Conservation (phyloP, 2,888 invertebrate genomes). For the Crematogaster levior region DNA sequence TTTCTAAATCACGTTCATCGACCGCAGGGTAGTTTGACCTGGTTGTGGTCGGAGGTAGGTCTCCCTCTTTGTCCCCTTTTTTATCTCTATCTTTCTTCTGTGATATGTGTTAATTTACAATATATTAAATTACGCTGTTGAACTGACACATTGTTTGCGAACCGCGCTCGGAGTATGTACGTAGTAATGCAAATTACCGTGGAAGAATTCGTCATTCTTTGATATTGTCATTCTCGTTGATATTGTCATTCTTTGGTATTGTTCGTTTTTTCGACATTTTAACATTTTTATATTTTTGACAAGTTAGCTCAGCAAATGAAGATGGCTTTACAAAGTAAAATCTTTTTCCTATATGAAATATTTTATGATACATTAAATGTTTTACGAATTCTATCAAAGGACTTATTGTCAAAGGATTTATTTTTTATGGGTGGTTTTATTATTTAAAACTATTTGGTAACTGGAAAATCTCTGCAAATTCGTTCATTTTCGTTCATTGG, state of each 20-base stretch:
- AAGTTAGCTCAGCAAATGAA: neutral
- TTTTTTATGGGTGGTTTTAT: neutral
- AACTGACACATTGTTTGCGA: neutral
- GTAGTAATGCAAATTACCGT: neutral
- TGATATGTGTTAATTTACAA: slow-evolving; percentile 5
- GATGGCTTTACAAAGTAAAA: neutral
- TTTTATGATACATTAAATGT: neutral
- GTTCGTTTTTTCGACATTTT: neutral
- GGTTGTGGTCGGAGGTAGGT: slow-evolving; percentile 50
- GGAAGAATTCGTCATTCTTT: neutral
- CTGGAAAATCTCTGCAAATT: neutral
- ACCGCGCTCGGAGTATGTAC: neutral
- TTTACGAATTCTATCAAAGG: slow-evolving; percentile 1
- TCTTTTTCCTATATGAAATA: slow-evolving; percentile 1
- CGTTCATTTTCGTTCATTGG: too few relatives aligned
- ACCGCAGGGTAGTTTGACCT: slow-evolving; percentile 52
- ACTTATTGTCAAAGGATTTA: too few relatives aligned
- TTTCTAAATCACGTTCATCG: slow-evolving; percentile 57
- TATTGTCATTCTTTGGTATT: too few relatives aligned
- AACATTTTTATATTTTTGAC: neutral
- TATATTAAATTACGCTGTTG: slow-evolving; percentile 4
- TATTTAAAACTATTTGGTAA: neutral
- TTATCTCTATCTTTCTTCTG: neutral
- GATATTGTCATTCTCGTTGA: too few relatives aligned
- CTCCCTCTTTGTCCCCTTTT: neutral